Evolutionary conservation across 2,113 vertebrate species (phyloP), one percentile per base, ranked within the genome.

Genomic region (Colinus virginianus): DNA sequence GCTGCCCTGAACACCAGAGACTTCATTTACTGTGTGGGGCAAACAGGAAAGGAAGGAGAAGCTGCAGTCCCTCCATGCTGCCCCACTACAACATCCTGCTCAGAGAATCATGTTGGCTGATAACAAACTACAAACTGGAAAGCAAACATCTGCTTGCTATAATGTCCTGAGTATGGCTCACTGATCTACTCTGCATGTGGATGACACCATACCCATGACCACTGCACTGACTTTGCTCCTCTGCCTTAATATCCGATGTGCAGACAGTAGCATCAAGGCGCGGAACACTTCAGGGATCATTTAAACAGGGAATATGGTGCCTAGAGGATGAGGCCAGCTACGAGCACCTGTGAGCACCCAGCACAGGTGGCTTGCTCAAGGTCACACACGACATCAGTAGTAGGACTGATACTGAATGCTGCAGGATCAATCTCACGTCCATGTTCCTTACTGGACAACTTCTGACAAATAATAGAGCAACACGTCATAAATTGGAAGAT

Each of bases 1-100:
- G 19, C 45, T 66, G 58, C 55, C 19, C 22, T 62, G 32, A 18
- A 11, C 19, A 51, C 5, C 56, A 56, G 16, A 77, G 15, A 34
- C 71, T 1, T 5, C 7, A 45, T 9, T 40, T 72, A 36, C 51
- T 38, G 15, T 0, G 4, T 34, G 38, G 4, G 17, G 3, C 26
- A 68, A 78, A 68, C 1, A 46, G 22, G 25, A 70, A 43, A 80
- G 28, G 18, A 79, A 6, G 63, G 38, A 68, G 51, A 76, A 66
- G 38, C 20, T 88, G 21, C 25, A 86, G 49, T 4, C 20, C 13
- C 58, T 64, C n/a, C 11, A 2, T 34, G n/a, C 36, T 1, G 3
- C 49, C 53, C 40, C 1, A 1, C 66, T 59, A 74, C 20, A 46
- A 90, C 90, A 20, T 13, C 20, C 36, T 1, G 0, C 14, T 63